Conservation (phyloP, 2,113 vertebrate species). For the Pungitius pungitius region DNA sequence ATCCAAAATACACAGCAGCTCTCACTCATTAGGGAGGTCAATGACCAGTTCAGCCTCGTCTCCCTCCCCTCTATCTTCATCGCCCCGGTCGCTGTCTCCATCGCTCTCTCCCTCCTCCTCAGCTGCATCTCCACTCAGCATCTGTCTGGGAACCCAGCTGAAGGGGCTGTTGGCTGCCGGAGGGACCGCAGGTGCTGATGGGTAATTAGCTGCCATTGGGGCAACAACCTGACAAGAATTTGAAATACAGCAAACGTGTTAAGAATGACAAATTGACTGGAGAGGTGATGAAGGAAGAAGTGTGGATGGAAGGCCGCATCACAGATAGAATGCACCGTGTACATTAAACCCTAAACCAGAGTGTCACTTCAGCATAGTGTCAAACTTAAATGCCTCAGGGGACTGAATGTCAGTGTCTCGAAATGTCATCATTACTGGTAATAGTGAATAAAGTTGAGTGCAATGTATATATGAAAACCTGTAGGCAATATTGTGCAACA, state of each 20-base stretch:
- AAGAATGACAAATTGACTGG: background rate
- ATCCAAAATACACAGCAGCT: slow-evolving; percentile 21
- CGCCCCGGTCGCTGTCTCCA: slow-evolving; percentile 80
- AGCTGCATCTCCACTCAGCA: slow-evolving; percentile 83
- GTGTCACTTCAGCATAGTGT: background rate
- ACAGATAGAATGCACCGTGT: slow-evolving; percentile 23
- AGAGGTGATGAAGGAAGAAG: slow-evolving; percentile 5
- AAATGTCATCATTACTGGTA: background rate
- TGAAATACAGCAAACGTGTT: background rate
- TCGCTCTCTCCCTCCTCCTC: slow-evolving; percentile 84
- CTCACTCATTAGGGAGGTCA: slow-evolving; percentile 85
- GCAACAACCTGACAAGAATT: slow-evolving; percentile 73
- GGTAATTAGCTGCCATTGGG: slow-evolving; percentile 76
- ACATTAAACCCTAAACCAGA: slow-evolving; percentile 8
- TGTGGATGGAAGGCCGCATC: slow-evolving; percentile 15
- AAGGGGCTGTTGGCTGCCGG: slow-evolving; percentile 73
- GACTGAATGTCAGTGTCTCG: background rate
- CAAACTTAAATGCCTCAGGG: background rate
- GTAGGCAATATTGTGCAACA: background rate
- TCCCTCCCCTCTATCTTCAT: slow-evolving; percentile 83
- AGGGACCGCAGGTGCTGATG: slow-evolving; percentile 65
- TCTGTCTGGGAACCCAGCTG: slow-evolving; percentile 85
- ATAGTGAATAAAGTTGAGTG: background rate
- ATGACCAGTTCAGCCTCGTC: slow-evolving; percentile 85
- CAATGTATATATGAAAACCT: background rate